Percentiles rank a stretch among this genome's conserved stretches.
These are phyloP conservation scores for Thymelicus lineola DNA, from an alignment of 2,888 invertebrate genomes.

Conservation along the genomic window DNA sequence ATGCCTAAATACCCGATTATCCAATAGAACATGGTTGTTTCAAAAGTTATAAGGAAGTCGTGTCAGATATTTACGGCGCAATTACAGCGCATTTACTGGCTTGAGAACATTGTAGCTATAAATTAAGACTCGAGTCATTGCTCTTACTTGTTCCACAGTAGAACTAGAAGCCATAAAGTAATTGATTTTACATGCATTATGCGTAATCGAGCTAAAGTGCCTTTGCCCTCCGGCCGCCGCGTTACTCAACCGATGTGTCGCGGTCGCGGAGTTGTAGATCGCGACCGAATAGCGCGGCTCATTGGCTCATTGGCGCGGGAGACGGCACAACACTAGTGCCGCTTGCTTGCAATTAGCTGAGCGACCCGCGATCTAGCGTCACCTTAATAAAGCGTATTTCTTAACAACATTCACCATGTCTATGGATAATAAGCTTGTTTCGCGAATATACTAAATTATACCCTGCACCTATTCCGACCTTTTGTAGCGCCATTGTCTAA, in stretches of 20 bases:
- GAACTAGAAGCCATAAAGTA: slow-evolving; percentile 42
- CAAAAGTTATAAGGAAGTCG: slow-evolving; percentile 30
- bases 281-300: slow-evolving; percentile 1
- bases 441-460: too few species aligned
- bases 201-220: slow-evolving; percentile 41
- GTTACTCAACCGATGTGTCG: slow-evolving; percentile 28
- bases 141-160: slow-evolving; percentile 20
- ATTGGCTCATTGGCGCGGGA: slow-evolving; percentile 3
- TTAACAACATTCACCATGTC: too few species aligned
- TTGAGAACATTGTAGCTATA: slow-evolving; percentile 25
- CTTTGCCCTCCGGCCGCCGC: slow-evolving; percentile 22
- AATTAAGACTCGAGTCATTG: slow-evolving; percentile 14
- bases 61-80: slow-evolving; percentile 25
- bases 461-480: too few species aligned
- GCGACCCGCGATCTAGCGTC: too few species aligned
- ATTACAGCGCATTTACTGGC: slow-evolving; percentile 27
- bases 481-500: background rate
- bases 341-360: background rate
- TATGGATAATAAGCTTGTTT: too few species aligned
- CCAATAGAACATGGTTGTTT: slow-evolving; percentile 13
- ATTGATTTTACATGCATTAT: slow-evolving; percentile 44
- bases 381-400: too few species aligned
- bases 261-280: slow-evolving; percentile 28
- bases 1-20: slow-evolving; percentile 14
- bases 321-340: slow-evolving; percentile 17